phyloP scores from a whole-genome alignment of 1,140 invertebrate species.

The Bombus sibiricus region DNA sequence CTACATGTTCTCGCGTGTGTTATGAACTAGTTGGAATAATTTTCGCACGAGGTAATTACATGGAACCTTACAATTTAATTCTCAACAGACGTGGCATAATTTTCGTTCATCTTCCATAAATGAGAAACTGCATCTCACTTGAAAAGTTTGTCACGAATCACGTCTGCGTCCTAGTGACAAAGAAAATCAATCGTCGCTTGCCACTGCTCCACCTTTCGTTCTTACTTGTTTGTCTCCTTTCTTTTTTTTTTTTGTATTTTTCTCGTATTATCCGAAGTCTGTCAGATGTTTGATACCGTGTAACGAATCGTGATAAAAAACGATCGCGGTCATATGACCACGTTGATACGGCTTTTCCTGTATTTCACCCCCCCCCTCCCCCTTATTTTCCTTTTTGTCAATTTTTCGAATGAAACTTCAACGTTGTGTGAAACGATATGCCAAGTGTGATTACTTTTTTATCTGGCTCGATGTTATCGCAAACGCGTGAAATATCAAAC shows the following conservation, averaged over 20 bases:
- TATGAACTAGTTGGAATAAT: background rate
- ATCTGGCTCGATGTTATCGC: background rate
- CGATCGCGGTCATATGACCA: background rate
- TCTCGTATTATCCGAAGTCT: background rate
- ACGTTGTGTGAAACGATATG: conserved; percentile 3
- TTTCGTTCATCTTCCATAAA: background rate
- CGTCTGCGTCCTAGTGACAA: no score
- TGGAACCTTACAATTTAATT: background rate
- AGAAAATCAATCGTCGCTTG: background rate
- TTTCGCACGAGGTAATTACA: background rate
- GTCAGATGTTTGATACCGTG: background rate
- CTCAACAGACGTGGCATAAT: background rate
- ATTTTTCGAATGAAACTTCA: background rate
- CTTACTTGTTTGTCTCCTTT: background rate
- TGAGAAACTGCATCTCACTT: background rate
- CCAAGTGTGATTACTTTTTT: conserved; percentile 22
- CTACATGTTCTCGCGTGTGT: background rate
- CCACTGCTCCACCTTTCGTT: no score
- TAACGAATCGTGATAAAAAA: background rate
- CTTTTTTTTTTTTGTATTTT: background rate
- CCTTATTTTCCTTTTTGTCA: background rate
- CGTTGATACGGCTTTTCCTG: background rate
- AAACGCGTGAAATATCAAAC: conserved; percentile 31
- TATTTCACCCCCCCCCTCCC: no score
- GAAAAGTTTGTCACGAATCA: background rate